Conservation (phyloP, 2,113 vertebrate genomes). For the Circaetus gallicus region DNA sequence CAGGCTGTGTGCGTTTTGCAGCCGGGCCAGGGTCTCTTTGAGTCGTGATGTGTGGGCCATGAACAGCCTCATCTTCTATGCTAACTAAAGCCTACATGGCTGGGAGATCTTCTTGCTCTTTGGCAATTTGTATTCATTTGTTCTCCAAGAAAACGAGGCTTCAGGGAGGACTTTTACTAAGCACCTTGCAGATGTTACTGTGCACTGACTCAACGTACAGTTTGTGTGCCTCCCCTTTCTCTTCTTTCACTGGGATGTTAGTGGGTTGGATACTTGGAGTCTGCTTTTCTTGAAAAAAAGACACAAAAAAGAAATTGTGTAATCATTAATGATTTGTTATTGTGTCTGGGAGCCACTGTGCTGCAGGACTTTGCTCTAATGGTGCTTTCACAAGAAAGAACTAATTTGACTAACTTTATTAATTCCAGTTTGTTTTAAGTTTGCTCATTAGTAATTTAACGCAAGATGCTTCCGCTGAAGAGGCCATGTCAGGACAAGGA, state of each 20-base stretch:
- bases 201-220: not conserved
- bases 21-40: not conserved
- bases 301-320: not conserved
- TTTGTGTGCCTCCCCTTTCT: not conserved
- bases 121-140: constrained; percentile 3
- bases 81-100: not conserved
- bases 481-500: constrained; percentile 49
- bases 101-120: not conserved
- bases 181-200: not conserved
- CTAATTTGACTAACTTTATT: constrained; percentile 60
- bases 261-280: not conserved
- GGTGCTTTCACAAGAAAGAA: constrained; percentile 34
- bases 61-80: not conserved
- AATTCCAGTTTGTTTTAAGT: constrained; percentile 68
- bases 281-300: not conserved
- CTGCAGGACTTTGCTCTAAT: constrained; percentile 42
- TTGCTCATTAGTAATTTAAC: constrained; percentile 69
- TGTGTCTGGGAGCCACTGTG: constrained; percentile 36
- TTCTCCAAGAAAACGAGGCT: not conserved
- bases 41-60: not conserved
- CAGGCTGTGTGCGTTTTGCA: not conserved
- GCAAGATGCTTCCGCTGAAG: constrained; percentile 55
- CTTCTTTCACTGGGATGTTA: not conserved
- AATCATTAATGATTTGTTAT: constrained; percentile 41
- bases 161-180: not conserved